These are phyloP conservation scores for Ceratitis capitata DNA, from an alignment of 1,140 invertebrate genomes.

Conservation along the genomic window DNA sequence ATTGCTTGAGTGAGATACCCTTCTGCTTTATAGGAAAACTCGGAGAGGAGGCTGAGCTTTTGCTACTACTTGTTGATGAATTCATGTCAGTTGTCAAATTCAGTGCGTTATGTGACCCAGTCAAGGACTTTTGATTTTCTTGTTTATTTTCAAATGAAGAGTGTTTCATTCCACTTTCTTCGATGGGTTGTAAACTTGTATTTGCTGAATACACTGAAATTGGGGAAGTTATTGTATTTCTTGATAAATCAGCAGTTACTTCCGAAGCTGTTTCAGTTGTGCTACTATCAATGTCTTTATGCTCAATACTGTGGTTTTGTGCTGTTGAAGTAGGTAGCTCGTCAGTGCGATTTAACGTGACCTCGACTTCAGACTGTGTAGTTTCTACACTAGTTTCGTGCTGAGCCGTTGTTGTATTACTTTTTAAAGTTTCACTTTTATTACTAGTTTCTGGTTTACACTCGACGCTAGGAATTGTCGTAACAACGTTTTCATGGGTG, in stretches of 20 bases:
- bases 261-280: neutral
- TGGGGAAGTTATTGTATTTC: neutral
- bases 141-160: neutral
- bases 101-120: constrained; percentile 7
- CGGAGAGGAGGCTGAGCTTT: constrained; percentile 47
- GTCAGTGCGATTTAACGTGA: constrained; percentile 24
- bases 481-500: neutral
- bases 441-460: neutral
- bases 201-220: neutral
- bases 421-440: neutral
- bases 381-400: neutral
- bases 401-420: neutral
- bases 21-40: constrained; percentile 51
- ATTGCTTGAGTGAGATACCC: constrained; percentile 40
- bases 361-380: constrained; percentile 4
- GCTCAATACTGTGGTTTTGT: neutral
- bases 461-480: neutral
- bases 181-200: neutral
- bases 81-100: constrained; percentile 42
- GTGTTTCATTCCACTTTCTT: neutral
- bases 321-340: constrained; percentile 36
- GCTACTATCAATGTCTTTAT: neutral
- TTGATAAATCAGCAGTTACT: neutral
- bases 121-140: neutral
- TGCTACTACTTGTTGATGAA: neutral